Evolutionary conservation across 1,140 invertebrate genomes (phyloP).

Genomic region (Zelostemma sp.): DNA sequence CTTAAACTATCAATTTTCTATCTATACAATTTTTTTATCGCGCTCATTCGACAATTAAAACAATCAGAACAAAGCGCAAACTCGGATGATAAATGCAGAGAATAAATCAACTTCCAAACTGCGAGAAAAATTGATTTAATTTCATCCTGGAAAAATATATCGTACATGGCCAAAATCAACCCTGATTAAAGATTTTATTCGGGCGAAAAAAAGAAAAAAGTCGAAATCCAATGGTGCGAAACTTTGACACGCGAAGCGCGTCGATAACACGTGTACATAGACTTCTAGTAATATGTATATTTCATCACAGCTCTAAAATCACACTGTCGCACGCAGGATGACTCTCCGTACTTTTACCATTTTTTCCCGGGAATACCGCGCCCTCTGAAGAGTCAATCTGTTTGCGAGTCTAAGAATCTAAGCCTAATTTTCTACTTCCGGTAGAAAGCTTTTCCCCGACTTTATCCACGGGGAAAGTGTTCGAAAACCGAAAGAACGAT

Average conservation of each 20-base stretch:
- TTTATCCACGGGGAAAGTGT: not conserved
- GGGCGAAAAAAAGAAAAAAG: not conserved
- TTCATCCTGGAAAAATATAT: too few species aligned
- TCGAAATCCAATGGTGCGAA: constrained; percentile 9
- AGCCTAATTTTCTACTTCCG: constrained; percentile 41
- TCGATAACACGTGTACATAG: constrained; percentile 23
- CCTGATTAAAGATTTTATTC: too few species aligned
- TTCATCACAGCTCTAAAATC: constrained; percentile 52
- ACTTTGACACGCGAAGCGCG: constrained; percentile 13
- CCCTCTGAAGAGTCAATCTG: constrained; percentile 34
- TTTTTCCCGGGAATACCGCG: too few species aligned
- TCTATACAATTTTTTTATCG: constrained; percentile 26
- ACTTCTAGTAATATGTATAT: constrained; percentile 50
- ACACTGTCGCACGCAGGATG: constrained; percentile 35
- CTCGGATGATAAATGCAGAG: too few species aligned
- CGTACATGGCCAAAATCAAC: too few species aligned
- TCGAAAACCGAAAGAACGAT: constrained; percentile 33
- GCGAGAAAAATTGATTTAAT: too few species aligned
- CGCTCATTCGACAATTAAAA: too few species aligned
- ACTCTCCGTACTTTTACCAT: too few species aligned
- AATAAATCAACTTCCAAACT: too few species aligned
- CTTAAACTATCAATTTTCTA: constrained; percentile 26
- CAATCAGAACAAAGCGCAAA: too few species aligned
- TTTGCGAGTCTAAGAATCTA: constrained; percentile 42
- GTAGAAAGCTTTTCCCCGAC: constrained; percentile 2